phyloP scores from a whole-genome alignment of 2,797 vertebrate genomes.

The Hemitrygon akajei region DNA sequence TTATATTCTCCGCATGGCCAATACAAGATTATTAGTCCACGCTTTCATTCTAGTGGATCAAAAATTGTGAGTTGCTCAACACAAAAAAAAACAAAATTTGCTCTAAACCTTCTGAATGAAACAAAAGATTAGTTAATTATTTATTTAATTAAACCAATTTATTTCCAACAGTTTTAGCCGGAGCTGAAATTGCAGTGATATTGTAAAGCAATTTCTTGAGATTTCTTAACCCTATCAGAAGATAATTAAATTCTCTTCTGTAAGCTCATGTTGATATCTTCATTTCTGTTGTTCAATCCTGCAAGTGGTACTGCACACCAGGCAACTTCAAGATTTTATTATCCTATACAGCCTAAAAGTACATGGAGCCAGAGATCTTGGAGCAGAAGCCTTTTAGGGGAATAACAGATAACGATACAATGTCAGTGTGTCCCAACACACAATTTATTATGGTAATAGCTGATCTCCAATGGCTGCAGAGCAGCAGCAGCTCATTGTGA shows the following conservation, averaged over 20 bases:
- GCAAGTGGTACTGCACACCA: neutral
- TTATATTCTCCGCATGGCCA: neutral
- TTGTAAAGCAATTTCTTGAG: neutral
- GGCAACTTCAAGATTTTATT: neutral
- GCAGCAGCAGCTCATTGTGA: too few relatives aligned
- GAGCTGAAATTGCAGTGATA: neutral
- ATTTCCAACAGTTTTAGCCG: neutral
- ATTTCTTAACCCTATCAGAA: neutral
- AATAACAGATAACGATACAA: too few relatives aligned
- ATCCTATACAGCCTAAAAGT: neutral
- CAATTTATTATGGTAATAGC: too few relatives aligned
- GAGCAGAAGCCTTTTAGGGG: neutral
- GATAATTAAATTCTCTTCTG: neutral
- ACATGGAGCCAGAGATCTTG: neutral
- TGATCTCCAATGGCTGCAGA: too few relatives aligned
- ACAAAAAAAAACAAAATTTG: neutral
- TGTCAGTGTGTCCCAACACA: too few relatives aligned
- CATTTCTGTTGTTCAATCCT: neutral
- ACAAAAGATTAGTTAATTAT: neutral
- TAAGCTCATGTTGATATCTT: neutral
- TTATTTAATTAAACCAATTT: neutral
- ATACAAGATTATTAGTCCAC: neutral
- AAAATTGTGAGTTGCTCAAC: neutral
- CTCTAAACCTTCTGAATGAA: neutral
- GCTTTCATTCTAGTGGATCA: neutral